Evolutionary conservation across 2,888 invertebrate species (phyloP).

Genomic region (Phania funesta): DNA sequence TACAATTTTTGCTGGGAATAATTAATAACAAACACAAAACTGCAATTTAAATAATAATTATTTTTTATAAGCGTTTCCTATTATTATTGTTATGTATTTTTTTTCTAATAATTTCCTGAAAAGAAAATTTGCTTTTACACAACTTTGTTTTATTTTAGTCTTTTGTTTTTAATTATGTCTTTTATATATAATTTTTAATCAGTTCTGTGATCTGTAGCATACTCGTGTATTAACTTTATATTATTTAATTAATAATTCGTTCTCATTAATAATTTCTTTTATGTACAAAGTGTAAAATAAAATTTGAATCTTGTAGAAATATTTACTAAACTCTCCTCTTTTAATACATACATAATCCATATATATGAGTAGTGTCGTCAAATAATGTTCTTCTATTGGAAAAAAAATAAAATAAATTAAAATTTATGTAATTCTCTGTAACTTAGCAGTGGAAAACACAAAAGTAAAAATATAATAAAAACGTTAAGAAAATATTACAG

Average conservation of each 20-base stretch:
- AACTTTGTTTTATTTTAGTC: constrained; percentile 35
- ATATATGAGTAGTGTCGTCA: background rate
- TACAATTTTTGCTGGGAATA: constrained; percentile 28
- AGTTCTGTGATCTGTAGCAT: constrained; percentile 81
- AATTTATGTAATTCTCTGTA: constrained; percentile 36
- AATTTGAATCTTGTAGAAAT: background rate
- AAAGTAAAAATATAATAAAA: constrained; percentile 59
- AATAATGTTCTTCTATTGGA: constrained; percentile 32
- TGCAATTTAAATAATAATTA: constrained; percentile 39
- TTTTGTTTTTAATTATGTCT: background rate
- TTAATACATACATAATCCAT: too few relatives aligned
- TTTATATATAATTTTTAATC: constrained; percentile 61
- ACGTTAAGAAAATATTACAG: constrained; percentile 52
- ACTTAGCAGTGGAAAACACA: constrained; percentile 46
- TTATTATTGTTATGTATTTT: constrained; percentile 16
- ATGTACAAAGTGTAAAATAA: constrained; percentile 66
- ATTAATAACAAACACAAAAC: constrained; percentile 42
- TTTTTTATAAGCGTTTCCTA: constrained; percentile 46
- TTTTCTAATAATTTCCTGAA: constrained; percentile 14
- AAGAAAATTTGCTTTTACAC: constrained; percentile 5
- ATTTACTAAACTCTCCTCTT: constrained; percentile 11
- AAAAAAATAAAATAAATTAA: constrained; percentile 18
- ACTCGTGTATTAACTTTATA: constrained; percentile 73
- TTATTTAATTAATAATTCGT: constrained; percentile 25
- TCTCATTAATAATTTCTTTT: constrained; percentile 2